These are phyloP conservation scores for Leucoma salicis DNA, from an alignment of 2,888 invertebrate genomes.

Conservation along the genomic window DNA sequence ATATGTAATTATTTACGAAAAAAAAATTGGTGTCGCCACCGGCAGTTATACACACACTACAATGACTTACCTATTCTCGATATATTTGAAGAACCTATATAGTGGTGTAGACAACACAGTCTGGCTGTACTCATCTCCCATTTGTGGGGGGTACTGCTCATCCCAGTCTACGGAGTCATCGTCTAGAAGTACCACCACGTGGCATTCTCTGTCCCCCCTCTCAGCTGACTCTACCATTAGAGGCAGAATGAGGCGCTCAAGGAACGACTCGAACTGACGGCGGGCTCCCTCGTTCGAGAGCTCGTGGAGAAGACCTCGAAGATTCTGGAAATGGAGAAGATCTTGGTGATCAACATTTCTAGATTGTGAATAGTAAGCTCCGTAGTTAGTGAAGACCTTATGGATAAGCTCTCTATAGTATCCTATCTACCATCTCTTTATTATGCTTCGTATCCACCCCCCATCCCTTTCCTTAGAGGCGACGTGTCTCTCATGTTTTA, in stretches of 20 bases:
- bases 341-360: too few species aligned
- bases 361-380: too few species aligned
- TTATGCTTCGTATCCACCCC: too few species aligned
- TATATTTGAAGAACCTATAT: conserved; percentile 99
- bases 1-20: too few species aligned
- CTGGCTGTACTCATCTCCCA: conserved; percentile 99
- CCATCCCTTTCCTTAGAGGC: too few species aligned
- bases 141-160: conserved; percentile 99
- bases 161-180: conserved; percentile 99
- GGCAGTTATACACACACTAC: too few species aligned
- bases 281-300: conserved; percentile 99
- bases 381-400: too few species aligned
- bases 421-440: too few species aligned
- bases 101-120: conserved; percentile 97
- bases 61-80: conserved; percentile 88
- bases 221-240: conserved; percentile 97
- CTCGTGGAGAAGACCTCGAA: conserved; percentile 97
- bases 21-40: too few species aligned
- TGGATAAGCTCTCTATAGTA: too few species aligned
- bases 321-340: conserved; percentile 85
- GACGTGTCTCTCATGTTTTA: too few species aligned
- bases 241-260: conserved; percentile 97
- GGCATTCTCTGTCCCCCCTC: conserved; percentile 97
- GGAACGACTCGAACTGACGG: conserved; percentile 96
- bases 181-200: conserved; percentile 96